Conservation (phyloP, 2,113 vertebrate genomes). For the Sinocyclocheilus rhinocerous region DNA sequence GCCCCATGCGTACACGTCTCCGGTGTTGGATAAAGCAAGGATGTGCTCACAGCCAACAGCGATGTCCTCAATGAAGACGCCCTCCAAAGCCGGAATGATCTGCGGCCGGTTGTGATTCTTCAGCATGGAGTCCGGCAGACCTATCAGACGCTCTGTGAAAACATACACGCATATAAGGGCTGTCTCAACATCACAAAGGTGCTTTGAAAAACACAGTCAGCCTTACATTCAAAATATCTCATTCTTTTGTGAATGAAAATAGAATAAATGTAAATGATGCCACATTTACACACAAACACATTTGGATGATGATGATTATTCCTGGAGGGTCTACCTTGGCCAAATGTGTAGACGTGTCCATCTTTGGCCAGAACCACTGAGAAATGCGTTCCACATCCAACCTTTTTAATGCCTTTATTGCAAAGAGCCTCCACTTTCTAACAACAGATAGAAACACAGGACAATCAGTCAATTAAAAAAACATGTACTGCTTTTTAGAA, state of each 20-base stretch:
- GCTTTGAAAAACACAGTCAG: background rate
- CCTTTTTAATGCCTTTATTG: conserved; percentile 79
- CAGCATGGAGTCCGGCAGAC: conserved; percentile 79
- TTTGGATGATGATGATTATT: too few species aligned
- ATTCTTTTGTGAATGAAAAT: too few species aligned
- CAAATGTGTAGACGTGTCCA: conserved; percentile 82
- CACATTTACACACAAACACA: too few species aligned
- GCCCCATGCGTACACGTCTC: conserved; percentile 80
- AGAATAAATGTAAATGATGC: too few species aligned
- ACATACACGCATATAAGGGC: background rate
- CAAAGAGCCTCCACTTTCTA: conserved; percentile 81
- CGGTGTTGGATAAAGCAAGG: conserved; percentile 76
- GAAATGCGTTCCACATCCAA: conserved; percentile 80
- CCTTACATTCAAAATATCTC: background rate
- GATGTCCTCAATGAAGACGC: conserved; percentile 77
- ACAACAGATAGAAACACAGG: background rate
- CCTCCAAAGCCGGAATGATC: conserved; percentile 76
- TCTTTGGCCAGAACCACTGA: conserved; percentile 77
- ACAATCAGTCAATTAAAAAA: background rate
- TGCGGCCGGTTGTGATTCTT: conserved; percentile 79
- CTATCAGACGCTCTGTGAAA: conserved; percentile 76
- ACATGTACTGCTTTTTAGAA: too few species aligned
- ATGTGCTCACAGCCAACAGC: conserved; percentile 80
- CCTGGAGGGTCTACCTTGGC: conserved; percentile 72
- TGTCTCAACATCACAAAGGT: too few species aligned